These are phyloP conservation scores for Eudyptes chrysolophus DNA, from an alignment of 2,113 vertebrate genomes.

Conservation along the genomic window DNA sequence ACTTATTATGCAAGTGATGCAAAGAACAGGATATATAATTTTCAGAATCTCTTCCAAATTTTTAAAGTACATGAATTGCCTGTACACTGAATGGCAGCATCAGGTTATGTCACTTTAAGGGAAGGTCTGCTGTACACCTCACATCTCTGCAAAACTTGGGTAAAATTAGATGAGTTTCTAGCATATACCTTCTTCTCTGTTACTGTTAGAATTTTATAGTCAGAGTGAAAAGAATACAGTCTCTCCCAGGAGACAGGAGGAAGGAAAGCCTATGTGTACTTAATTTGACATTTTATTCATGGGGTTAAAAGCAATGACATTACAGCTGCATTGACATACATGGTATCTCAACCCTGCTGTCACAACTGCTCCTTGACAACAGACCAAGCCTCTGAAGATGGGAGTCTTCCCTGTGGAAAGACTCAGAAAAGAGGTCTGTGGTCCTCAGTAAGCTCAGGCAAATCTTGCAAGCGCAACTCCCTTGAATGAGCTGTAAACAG, in stretches of 20 bases:
- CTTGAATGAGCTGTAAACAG: not conserved
- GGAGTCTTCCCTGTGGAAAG: not conserved
- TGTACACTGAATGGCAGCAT: not conserved
- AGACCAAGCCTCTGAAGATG: not conserved
- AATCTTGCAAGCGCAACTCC: not conserved
- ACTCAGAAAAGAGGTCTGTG: not conserved
- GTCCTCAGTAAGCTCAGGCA: not conserved
- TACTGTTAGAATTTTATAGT: not conserved
- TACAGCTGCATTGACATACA: not conserved
- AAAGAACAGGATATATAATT: not conserved
- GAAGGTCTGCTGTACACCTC: not conserved
- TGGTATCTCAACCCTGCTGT: not conserved
- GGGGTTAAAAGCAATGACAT: not conserved
- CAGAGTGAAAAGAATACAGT: not conserved
- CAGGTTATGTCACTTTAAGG: not conserved
- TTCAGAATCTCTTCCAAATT: not conserved
- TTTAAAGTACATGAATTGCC: not conserved
- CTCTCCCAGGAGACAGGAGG: not conserved
- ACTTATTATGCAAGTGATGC: not conserved
- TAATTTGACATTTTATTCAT: not conserved
- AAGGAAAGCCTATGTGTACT: not conserved
- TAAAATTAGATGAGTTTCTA: not conserved
- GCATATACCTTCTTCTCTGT: not conserved
- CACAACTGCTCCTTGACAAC: not conserved
- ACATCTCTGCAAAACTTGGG: not conserved